Evolutionary conservation across 2,888 invertebrate genomes (phyloP).

Genomic region (Liposcelis brunnea): DNA sequence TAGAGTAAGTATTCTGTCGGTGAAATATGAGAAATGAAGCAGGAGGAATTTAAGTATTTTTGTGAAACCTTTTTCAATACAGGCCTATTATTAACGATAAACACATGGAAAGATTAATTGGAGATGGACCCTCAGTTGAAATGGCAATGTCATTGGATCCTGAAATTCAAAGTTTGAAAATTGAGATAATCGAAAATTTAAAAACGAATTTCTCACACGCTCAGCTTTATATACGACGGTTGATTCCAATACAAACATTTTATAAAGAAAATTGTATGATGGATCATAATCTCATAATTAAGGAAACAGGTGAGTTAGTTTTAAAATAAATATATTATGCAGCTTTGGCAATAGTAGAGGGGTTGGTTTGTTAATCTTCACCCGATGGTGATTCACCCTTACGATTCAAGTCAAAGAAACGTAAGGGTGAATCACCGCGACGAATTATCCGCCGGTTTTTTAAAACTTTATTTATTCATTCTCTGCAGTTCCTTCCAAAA

Average conservation of each 20-base stretch:
- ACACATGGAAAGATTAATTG: slow-evolving; percentile 57
- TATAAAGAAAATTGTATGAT: slow-evolving; percentile 51
- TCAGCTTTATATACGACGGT: slow-evolving; percentile 43
- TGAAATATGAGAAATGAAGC: slow-evolving; percentile 9
- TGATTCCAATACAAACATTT: slow-evolving; percentile 45
- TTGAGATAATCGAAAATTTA: slow-evolving; percentile 38
- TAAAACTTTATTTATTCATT: no score
- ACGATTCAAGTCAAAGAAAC: no score
- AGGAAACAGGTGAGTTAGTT: slow-evolving; percentile 34
- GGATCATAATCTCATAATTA: slow-evolving; percentile 40
- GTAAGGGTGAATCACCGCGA: no score
- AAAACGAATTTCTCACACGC: slow-evolving; percentile 43
- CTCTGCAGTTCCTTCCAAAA: slow-evolving; percentile 22
- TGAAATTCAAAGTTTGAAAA: slow-evolving; percentile 34
- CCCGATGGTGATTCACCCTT: no score
- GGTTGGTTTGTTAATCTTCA: no score
- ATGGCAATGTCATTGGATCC: slow-evolving; percentile 53
- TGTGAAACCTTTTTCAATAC: slow-evolving; percentile 16
- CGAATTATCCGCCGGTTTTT: no score
- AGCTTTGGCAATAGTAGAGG: slow-evolving; percentile 2
- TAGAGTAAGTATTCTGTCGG: slow-evolving; percentile 32
- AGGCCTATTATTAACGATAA: slow-evolving; percentile 72
- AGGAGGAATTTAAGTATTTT: no score
- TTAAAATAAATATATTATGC: background rate
- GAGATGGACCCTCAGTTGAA: slow-evolving; percentile 50